Evolutionary conservation across 2,797 vertebrate genomes (phyloP), one percentile per base, ranked within the genome.

Genomic region (Halcyon badia): DNA sequence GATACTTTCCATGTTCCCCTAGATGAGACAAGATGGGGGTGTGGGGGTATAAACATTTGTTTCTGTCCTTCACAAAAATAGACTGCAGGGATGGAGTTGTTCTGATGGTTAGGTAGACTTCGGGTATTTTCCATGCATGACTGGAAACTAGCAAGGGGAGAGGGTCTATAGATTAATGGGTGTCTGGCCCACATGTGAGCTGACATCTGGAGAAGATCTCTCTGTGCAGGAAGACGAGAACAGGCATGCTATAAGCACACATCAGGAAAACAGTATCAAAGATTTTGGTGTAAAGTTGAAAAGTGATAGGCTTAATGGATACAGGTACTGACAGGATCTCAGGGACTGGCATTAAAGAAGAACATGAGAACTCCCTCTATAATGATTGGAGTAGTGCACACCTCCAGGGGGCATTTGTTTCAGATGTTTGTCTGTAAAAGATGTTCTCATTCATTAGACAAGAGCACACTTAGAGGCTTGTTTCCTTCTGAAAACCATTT

Each of bases 291-390:
- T 82, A 79, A 95, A 95, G 88, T 92, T 94, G 92, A 91, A 93
- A 96, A 96, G 92, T 82, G 94, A 97, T 96, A 94, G 94, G 69
- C 80, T 96, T 96, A 96, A 94, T 92, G 46, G 51, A 22, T 79
- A 51, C 95, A 96, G 86, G 96, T 93, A 95, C 93, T 84, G 92
- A 95, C 93, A 96, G 62, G 88, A 96, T 95, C 70, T 60, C 70
- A 79, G 86, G 66, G 77, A 79, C 83, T 54, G 71, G 78, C 46
- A 92, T 87, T 93, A 87, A 94, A 86, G 54, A 83, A 80, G 73
- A 90, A 79, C 58, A 73, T n/a, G 33, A 91, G 64, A 90, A 87
- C 73, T 93, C 58, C 6, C 25, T 88, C 42, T 44, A 22, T 87
- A 93, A 84, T 76, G 90, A 70, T 73, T 93, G 51, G 42, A 79